These are phyloP conservation scores for Gavia stellata DNA, from an alignment of 2,113 vertebrate genomes.

Conservation along the genomic window DNA sequence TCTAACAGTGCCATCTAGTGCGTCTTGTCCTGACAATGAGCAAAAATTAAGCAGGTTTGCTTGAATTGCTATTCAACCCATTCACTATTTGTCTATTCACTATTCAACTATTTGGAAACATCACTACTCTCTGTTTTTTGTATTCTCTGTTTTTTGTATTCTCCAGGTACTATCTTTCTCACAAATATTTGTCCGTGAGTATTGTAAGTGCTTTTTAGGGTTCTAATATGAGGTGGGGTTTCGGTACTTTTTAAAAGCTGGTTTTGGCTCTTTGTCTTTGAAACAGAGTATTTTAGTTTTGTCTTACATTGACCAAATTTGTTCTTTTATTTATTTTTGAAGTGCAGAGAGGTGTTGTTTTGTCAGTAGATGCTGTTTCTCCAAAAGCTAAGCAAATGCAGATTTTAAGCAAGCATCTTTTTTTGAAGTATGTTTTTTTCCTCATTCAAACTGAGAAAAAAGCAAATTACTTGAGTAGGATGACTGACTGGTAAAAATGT, in stretches of 20 bases:
- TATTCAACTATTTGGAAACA: background rate
- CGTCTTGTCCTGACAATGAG: background rate
- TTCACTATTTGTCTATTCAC: background rate
- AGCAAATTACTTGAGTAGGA: background rate
- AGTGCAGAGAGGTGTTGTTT: background rate
- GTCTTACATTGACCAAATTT: background rate
- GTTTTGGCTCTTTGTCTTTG: background rate
- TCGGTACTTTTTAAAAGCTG: background rate
- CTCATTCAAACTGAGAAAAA: background rate
- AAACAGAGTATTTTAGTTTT: background rate
- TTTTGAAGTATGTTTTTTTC: background rate
- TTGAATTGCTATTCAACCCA: background rate
- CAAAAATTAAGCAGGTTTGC: background rate
- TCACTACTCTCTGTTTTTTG: background rate
- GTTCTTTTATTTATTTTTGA: background rate
- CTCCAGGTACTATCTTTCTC: background rate
- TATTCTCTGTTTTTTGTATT: background rate
- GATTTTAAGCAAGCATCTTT: background rate
- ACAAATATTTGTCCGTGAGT: no score
- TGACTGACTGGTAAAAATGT: background rate
- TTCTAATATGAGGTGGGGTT: background rate
- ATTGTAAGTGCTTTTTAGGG: background rate
- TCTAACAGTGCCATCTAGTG: slow-evolving; percentile 40
- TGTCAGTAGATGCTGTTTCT: background rate
- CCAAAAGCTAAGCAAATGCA: background rate